Evolutionary conservation across 2,797 vertebrate species (phyloP).

Genomic region (Microchirus variegatus): DNA sequence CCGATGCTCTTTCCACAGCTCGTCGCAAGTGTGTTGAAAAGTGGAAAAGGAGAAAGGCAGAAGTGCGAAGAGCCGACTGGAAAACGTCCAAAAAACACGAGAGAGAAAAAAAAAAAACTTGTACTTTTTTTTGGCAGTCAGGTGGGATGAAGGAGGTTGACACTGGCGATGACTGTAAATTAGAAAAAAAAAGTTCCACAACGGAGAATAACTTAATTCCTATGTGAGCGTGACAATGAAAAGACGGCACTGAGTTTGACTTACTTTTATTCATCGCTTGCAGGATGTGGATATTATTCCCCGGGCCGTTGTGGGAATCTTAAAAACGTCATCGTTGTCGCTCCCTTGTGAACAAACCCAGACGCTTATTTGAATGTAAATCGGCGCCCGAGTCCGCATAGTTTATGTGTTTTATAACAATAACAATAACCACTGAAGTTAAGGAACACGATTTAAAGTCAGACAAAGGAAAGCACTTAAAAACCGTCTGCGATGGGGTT

Average conservation of each 20-base stretch:
- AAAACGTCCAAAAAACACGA: slow-evolving; percentile 40
- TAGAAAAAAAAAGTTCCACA: slow-evolving; percentile 28
- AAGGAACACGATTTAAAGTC: neutral
- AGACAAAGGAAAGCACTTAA: neutral
- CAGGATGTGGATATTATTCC: neutral
- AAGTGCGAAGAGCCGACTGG: slow-evolving; percentile 45
- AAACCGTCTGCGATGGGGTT: neutral
- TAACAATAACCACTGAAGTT: neutral
- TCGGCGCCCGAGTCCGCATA: slow-evolving; percentile 5
- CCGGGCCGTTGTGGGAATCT: neutral
- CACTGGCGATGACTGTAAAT: slow-evolving; percentile 29
- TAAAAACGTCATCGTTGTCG: neutral
- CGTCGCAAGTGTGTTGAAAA: slow-evolving; percentile 44
- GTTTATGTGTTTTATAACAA: slow-evolving; percentile 5
- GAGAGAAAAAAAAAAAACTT: too few species aligned
- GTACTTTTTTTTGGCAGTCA: slow-evolving; percentile 46
- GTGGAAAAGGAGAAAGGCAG: slow-evolving; percentile 17
- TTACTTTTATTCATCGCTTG: neutral
- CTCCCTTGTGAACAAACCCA: neutral
- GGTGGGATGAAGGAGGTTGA: slow-evolving; percentile 32
- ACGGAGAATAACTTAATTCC: slow-evolving; percentile 22
- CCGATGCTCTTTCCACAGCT: slow-evolving; percentile 49
- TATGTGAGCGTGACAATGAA: slow-evolving; percentile 4
- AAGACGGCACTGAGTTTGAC: neutral
- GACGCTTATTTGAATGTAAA: neutral